Conservation (phyloP, 2,888 invertebrate species). For the Caenorhabditis afra region DNA sequence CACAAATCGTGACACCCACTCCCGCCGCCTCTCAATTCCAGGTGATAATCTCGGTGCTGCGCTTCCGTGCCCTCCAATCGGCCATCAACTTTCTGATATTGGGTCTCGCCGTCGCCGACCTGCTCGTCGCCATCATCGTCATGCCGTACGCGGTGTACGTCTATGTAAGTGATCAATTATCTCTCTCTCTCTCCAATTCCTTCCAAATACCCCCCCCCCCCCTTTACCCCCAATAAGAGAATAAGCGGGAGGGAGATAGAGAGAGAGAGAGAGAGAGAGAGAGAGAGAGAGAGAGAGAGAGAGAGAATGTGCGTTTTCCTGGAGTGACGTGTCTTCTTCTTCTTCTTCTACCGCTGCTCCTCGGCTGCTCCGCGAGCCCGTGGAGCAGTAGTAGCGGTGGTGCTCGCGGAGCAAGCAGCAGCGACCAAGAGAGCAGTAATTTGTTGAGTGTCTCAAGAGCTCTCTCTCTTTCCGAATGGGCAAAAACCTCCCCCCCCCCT, state of each 20-base stretch:
- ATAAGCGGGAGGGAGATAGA: no score
- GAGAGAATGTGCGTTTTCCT: conserved; percentile 47
- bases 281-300: no score
- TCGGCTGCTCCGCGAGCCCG: no score
- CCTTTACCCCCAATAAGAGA: conserved; percentile 7
- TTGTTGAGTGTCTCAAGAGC: conserved; percentile 46
- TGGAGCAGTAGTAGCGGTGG: background rate
- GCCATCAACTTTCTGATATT: conserved; percentile 99
- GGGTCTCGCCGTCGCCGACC: conserved; percentile 83
- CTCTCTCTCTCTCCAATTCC: conserved; percentile 5
- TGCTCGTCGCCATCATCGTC: conserved; percentile 78
- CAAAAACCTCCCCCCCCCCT: conserved; percentile 7
- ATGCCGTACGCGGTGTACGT: conserved; percentile 80
- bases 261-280: no score
- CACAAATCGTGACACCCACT: no score
- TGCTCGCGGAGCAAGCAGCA: conserved; percentile 21
- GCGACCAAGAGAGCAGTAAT: conserved; percentile 52
- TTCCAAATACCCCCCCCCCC: no score
- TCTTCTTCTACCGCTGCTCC: no score
- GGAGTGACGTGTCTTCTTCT: conserved; percentile 42
- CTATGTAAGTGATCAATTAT: conserved; percentile 72
- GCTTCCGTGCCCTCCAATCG: conserved; percentile 86
- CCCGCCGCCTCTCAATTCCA: conserved; percentile 33
- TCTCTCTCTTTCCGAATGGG: no score
- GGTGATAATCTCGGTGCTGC: conserved; percentile 77